phyloP scores from a whole-genome alignment of 2,888 invertebrate genomes.

The Strigamia transsilvanica region DNA sequence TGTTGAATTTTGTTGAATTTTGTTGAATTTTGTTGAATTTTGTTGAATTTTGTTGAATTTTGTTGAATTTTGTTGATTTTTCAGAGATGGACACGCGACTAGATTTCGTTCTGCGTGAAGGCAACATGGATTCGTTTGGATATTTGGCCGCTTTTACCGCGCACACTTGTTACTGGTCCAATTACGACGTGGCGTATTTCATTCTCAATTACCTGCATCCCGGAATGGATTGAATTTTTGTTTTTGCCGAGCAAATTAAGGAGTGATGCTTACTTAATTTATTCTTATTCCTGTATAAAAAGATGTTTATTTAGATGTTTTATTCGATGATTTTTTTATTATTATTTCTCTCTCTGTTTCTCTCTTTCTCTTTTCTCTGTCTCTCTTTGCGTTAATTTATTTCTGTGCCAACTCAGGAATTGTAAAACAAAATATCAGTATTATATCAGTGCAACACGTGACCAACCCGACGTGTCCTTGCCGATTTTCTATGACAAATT shows the following conservation, averaged over 20 bases:
- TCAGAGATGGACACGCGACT: conserved; percentile 70
- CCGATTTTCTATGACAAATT: not conserved
- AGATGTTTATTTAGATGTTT: not conserved
- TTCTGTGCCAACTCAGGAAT: conserved; percentile 10
- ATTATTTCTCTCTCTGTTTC: not conserved
- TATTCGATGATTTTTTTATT: not conserved
- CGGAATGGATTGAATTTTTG: conserved; percentile 59
- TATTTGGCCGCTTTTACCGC: conserved; percentile 72
- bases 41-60: too few relatives aligned
- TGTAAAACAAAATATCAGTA: conserved; percentile 14
- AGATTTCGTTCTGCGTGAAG: conserved; percentile 71
- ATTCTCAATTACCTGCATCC: conserved; percentile 68
- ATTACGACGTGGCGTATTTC: conserved; percentile 72
- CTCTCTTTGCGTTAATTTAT: not conserved
- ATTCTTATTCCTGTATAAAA: not conserved
- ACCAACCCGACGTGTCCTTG: not conserved
- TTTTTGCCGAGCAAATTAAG: not conserved
- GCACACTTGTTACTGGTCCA: conserved; percentile 74
- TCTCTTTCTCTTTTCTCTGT: not conserved
- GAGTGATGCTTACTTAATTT: not conserved
- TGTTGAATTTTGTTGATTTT: too few relatives aligned
- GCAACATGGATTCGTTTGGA: conserved; percentile 68
- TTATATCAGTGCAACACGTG: conserved; percentile 14
- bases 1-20: too few relatives aligned
- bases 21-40: too few relatives aligned